phyloP scores from a whole-genome alignment of 2,797 vertebrate species.

The Hyperoplus lanceolatus region DNA sequence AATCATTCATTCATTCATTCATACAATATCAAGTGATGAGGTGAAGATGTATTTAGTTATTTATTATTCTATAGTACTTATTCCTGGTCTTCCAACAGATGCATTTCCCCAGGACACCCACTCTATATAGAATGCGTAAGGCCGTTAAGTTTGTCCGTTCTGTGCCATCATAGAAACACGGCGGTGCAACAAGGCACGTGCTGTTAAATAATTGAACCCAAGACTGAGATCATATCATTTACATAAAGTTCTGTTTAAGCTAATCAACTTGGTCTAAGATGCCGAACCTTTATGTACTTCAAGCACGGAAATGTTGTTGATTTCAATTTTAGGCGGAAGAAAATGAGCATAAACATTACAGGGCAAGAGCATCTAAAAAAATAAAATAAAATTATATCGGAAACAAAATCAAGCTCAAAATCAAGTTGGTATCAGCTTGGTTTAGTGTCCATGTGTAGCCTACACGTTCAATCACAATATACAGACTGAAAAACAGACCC shows the following conservation, averaged over 20 bases:
- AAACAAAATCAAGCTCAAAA: background rate
- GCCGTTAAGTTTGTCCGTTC: too few species aligned
- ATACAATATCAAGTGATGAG: too few species aligned
- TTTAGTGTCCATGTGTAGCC: background rate
- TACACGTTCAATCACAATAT: background rate
- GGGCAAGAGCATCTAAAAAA: background rate
- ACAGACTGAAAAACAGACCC: conserved; percentile 8
- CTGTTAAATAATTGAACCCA: conserved; percentile 28
- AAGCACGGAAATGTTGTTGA: background rate
- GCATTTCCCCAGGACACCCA: too few species aligned
- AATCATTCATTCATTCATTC: too few species aligned
- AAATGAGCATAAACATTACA: conserved; percentile 5
- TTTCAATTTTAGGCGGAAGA: conserved; percentile 47
- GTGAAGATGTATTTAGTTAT: too few species aligned
- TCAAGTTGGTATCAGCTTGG: background rate
- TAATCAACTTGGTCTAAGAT: conserved; percentile 9
- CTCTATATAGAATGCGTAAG: too few species aligned
- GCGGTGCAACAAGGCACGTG: background rate
- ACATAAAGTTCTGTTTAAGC: background rate
- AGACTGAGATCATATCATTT: background rate
- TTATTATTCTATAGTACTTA: too few species aligned
- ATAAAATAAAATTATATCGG: conserved; percentile 7
- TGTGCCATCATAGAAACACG: too few species aligned
- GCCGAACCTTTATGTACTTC: background rate
- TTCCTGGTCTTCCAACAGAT: too few species aligned